These are phyloP conservation scores for Trichoplusia ni DNA, from an alignment of 1,140 invertebrate species.

Conservation along the genomic window DNA sequence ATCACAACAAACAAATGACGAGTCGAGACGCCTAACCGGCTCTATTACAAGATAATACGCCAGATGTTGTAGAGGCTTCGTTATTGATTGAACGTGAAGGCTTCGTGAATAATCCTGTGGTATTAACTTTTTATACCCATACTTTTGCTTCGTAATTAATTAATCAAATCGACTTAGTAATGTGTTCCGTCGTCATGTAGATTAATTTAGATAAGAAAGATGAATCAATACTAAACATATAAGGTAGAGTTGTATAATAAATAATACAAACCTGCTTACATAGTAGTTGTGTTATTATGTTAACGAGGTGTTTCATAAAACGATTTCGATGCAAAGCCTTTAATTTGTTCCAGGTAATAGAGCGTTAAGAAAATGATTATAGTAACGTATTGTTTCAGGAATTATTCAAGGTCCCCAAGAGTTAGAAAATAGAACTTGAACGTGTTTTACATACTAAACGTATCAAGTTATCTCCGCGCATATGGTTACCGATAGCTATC, in stretches of 20 bases:
- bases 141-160: constrained; percentile 4
- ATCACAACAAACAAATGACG: constrained; percentile 38
- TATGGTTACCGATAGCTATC: neutral
- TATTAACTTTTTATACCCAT: neutral
- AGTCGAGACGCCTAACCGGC: neutral
- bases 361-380: neutral
- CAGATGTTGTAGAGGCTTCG: neutral
- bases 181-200: constrained; percentile 4
- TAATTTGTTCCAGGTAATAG: constrained; percentile 4
- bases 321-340: neutral
- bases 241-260: neutral
- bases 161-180: constrained; percentile 13
- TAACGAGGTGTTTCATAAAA: constrained; percentile 12
- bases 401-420: neutral
- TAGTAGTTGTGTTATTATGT: neutral
- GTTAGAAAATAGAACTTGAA: too few relatives aligned
- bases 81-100: constrained; percentile 2
- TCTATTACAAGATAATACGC: neutral
- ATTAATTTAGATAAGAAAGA: constrained; percentile 10
- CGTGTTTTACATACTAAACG: too few relatives aligned
- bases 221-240: constrained; percentile 4
- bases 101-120: neutral
- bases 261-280: constrained; percentile 10
- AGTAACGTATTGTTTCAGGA: neutral
- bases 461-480: too few relatives aligned